Base-by-base conservation (phyloP, 2,888 invertebrate genomes). In the Arctia plantaginis region DNA sequence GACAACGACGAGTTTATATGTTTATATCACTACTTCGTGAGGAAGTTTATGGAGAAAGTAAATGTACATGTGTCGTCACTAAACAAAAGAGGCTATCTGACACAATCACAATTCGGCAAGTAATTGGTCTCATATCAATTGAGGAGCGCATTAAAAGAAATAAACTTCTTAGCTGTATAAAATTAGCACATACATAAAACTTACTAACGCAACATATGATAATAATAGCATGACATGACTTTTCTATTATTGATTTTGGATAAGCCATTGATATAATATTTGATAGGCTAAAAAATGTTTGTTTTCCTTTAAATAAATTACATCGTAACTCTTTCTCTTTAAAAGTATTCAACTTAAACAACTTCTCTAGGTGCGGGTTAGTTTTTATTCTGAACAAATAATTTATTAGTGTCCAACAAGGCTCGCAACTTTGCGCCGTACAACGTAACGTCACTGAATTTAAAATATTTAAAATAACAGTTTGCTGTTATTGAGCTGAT, bases 361-460 rank as follows among this genome's bases (percentile, higher is more conserved):
- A 62, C 47, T 67, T 44, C 23, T 30, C 44, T 30, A 44, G 67
- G 30, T 67, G 69, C 66, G 70, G 72, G 79, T 82, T 83, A 80
- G 80, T 82, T 84, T 79, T 80, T 75, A 78, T 80, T 83, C 74
- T 77, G 81, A 84, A 86, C 84, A 86, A 82, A 86, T 81, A 78
- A 84, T 86, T 78, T 85, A 83, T 81, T 82, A 83, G 77, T 77
- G 78, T 83, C 73, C 66, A 78, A 77, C 80, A 82, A 79, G 77
- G 69, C 69, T 59, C 77, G 80, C 80, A 82, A 86, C 81, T 80
- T 79, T 47, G 72, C 69, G 44, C 73, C 73, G 75, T 78, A 77
- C 74, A 83, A 75, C 79, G 80, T 77, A 81, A 77, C 69, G 76
- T 78, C 76, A 66, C 81, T 78, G 76, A 82, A 78, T n/a, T n/a